phyloP scores from a whole-genome alignment of 2,113 vertebrate species.

The Phoxinus phoxinus region DNA sequence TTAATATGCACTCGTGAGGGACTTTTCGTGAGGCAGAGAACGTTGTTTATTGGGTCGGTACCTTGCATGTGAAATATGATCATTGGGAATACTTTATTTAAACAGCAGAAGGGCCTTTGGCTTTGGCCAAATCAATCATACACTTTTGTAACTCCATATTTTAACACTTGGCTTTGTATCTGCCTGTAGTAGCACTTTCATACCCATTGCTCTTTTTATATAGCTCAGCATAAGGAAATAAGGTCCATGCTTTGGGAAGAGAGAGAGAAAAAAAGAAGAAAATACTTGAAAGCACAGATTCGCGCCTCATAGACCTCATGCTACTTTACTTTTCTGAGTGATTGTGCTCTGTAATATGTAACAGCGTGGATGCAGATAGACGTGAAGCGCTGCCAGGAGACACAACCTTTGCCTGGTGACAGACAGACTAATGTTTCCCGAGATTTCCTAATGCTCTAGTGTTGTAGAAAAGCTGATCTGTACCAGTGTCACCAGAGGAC shows the following conservation, averaged over 20 bases:
- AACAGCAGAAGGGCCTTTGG: conserved; percentile 47
- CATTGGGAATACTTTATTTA: conserved; percentile 25
- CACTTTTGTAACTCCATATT: conserved; percentile 59
- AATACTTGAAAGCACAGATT: conserved; percentile 70
- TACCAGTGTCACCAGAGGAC: conserved; percentile 10
- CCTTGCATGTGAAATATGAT: conserved; percentile 47
- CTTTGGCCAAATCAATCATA: conserved; percentile 39
- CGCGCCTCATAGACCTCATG: conserved; percentile 53
- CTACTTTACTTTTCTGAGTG: conserved; percentile 53
- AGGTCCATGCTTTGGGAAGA: conserved; percentile 67
- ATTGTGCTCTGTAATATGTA: conserved; percentile 64
- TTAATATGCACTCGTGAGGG: conserved; percentile 45
- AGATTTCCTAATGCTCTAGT: conserved; percentile 14
- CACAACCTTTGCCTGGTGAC: conserved; percentile 45
- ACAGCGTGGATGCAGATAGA: conserved; percentile 45
- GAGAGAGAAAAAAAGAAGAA: conserved; percentile 64
- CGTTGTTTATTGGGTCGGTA: conserved; percentile 14
- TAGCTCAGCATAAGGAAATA: conserved; percentile 63
- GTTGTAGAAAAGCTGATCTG: conserved; percentile 38
- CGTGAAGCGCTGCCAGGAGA: conserved; percentile 55
- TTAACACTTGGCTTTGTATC: conserved; percentile 66
- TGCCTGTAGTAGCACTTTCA: conserved; percentile 72
- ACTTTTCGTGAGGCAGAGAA: conserved; percentile 27
- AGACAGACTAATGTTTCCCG: conserved; percentile 69
- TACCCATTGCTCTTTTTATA: conserved; percentile 71